Evolutionary conservation across 1,140 invertebrate species (phyloP), one percentile per base, ranked within the genome.

Genomic region (Drosophila neocordata): DNA sequence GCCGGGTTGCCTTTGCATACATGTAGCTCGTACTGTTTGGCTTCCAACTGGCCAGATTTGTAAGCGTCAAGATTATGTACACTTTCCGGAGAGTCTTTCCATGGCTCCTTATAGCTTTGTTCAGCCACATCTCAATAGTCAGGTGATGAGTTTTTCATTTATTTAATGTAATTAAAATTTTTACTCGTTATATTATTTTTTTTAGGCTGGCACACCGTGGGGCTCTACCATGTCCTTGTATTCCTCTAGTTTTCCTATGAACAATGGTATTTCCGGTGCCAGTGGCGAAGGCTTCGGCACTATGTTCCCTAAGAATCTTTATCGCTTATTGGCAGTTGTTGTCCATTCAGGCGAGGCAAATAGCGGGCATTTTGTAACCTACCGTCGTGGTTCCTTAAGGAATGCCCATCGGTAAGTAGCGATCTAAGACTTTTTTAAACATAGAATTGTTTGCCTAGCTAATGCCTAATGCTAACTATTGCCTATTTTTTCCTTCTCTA

Each of bases 311-410:
- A 90, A 89, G 34, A 92, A 92, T 64, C 90, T 93, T 31, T 98
- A 97, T 92, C 93, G 94, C 77, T 93, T 99, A 44, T 93, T 94
- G 75, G 95, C 97, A 1, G 97, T 97, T 0, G 95, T 98, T n/a
- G 97, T 97, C 44, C 97, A 98, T 92, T 93, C 95, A 52, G 97
- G 98, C 15, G 95, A 96, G 75, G 95, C 95, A 9, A 94, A 95
- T 89, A 95, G 95, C 53, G 98, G 98, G 27, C 98, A 99, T 93
- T 98, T 98, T 93, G 95, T 98, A 52, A 97, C 97, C 35, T 98
- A 97, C 90, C 93, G 97, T 57, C 93, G 97, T 11, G 96, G 96
- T 66, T 93, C 94, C 77, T 91, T 93, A 22, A 92, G 93, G 63
- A 93, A 94, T 79, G 92, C 92, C 34, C 93, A 93, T 70, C 91